Evolutionary conservation across 2,113 vertebrate genomes (phyloP).

Genomic region (Thamnophis sirtalis): DNA sequence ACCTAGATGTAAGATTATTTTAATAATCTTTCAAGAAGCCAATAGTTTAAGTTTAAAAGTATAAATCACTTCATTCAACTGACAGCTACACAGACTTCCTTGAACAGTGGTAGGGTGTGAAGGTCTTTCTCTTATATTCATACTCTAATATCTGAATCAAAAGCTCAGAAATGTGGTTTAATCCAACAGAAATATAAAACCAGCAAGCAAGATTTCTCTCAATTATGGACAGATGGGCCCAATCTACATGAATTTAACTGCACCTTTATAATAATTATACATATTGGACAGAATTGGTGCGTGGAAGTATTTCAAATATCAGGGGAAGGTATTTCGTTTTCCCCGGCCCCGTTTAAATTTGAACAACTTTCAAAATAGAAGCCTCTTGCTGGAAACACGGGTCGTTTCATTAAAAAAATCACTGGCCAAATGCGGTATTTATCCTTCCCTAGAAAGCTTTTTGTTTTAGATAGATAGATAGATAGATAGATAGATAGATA

Average conservation of each 20-base stretch:
- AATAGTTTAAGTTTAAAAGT: not conserved
- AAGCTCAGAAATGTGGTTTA: not conserved
- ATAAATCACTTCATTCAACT: not conserved
- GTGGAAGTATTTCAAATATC: not conserved
- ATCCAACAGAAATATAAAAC: not conserved
- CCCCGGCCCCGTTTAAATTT: not conserved
- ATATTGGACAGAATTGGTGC: not conserved
- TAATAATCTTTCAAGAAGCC: not conserved
- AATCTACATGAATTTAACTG: not conserved
- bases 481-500: no score
- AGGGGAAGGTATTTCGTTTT: no score
- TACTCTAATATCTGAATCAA: not conserved
- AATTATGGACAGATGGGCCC: no score
- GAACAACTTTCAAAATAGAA: not conserved
- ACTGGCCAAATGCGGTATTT: not conserved
- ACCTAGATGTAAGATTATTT: not conserved
- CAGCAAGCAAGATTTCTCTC: not conserved
- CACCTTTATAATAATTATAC: not conserved
- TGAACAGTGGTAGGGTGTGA: not conserved
- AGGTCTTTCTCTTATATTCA: not conserved
- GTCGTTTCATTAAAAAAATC: no score
- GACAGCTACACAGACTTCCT: not conserved
- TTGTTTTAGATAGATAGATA: no score
- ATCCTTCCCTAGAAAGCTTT: not conserved
- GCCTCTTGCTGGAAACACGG: not conserved